Percentiles rank a stretch among this genome's conserved stretches.
Evolutionary conservation across 2,797 vertebrate species (phyloP).

Genomic region (Heterohyrax brucei): DNA sequence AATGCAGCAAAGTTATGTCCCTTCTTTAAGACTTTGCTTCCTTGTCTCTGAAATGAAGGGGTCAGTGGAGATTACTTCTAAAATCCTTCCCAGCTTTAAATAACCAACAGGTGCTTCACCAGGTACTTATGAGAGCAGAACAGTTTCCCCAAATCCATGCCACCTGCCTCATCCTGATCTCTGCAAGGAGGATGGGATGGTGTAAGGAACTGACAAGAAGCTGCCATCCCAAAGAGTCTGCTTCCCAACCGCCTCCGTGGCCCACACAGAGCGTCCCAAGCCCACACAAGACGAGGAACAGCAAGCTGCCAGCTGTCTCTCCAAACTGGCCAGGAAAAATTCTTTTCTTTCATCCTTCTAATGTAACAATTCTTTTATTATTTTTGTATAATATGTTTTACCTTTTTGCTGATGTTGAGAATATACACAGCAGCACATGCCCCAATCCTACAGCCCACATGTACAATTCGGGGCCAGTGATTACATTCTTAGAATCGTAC

Average conservation of each 20-base stretch:
- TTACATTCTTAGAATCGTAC: background rate
- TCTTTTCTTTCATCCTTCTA: constrained; percentile 68
- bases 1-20: background rate
- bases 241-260: background rate
- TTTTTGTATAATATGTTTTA: background rate
- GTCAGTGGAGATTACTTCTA: background rate
- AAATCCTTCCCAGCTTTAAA: constrained; percentile 28
- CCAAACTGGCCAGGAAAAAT: constrained; percentile 61
- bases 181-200: background rate
- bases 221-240: background rate
- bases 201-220: constrained; percentile 39
- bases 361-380: background rate
- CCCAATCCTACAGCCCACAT: background rate
- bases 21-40: background rate
- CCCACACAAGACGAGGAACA: constrained; percentile 31
- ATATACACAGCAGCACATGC: background rate
- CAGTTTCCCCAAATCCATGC: background rate
- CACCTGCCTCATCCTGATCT: background rate
- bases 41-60: background rate
- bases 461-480: background rate
- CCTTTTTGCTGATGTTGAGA: background rate
- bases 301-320: constrained; percentile 64
- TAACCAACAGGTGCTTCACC: background rate
- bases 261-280: background rate
- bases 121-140: background rate